Evolutionary conservation across 2,888 invertebrate genomes (phyloP).

Genomic region (Xanthostigma xanthostigma): DNA sequence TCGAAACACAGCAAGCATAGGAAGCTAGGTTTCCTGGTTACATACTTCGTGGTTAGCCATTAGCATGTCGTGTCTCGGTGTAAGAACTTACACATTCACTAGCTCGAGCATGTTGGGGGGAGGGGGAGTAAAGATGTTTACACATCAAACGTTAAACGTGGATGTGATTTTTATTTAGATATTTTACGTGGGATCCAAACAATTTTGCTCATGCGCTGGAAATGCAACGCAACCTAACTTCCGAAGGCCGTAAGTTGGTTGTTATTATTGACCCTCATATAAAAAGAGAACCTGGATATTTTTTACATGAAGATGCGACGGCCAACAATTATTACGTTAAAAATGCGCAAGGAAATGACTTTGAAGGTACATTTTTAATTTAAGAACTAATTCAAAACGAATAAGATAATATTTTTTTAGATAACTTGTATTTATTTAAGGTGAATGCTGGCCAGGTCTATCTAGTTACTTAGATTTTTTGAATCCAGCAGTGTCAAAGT

Average conservation of each 20-base stretch:
- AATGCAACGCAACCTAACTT: slow-evolving; percentile 83
- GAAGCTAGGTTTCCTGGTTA: too few species aligned
- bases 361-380: slow-evolving; percentile 64
- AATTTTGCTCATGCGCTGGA: slow-evolving; percentile 70
- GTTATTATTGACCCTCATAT: slow-evolving; percentile 97
- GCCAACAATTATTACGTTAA: slow-evolving; percentile 80
- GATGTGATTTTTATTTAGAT: slow-evolving; percentile 27
- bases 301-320: slow-evolving; percentile 78
- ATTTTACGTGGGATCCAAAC: slow-evolving; percentile 96
- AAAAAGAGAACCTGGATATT: slow-evolving; percentile 81
- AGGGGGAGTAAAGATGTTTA: too few species aligned
- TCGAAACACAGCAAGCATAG: too few species aligned
- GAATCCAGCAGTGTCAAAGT: slow-evolving; percentile 70
- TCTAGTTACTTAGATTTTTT: slow-evolving; percentile 92
- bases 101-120: too few species aligned
- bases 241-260: slow-evolving; percentile 82
- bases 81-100: too few species aligned
- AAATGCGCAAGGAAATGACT: slow-evolving; percentile 79
- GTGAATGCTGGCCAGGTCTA: slow-evolving; percentile 99
- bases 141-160: too few species aligned
- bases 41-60: too few species aligned
- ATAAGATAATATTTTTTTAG: too few species aligned
- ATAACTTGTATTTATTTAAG: slow-evolving; percentile 23
- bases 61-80: too few species aligned
- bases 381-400: too few species aligned